A percentile compares a stretch with the other conserved stretches of the same genome.
Evolutionary conservation across 2,888 invertebrate species (phyloP).

Genomic region (Drosophila fulvimacula): DNA sequence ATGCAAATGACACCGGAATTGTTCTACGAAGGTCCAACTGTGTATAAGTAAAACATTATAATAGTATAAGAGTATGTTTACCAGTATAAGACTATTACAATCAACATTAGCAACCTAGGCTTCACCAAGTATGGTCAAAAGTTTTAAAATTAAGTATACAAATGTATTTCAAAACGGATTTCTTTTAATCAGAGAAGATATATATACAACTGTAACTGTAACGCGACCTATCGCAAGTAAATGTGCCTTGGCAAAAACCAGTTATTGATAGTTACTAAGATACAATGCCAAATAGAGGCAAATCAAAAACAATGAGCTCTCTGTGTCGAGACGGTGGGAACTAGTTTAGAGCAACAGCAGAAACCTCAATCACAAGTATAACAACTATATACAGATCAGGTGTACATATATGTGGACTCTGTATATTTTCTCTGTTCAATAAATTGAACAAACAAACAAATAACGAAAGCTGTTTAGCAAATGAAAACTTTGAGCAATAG

Average conservation of each 20-base stretch:
- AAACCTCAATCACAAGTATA: constrained; percentile 9
- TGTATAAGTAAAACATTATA: not conserved
- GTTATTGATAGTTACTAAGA: constrained; percentile 11
- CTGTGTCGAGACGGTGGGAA: constrained; percentile 20
- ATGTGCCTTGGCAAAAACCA: constrained; percentile 23
- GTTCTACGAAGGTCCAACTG: not conserved
- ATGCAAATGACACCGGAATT: not conserved
- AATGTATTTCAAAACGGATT: not conserved
- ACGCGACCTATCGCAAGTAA: constrained; percentile 10
- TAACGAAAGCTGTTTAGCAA: not conserved
- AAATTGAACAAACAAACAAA: constrained; percentile 11
- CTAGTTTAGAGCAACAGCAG: constrained; percentile 36
- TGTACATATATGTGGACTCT: not conserved
- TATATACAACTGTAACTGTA: not conserved
- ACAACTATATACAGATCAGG: constrained; percentile 1
- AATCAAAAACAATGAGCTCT: constrained; percentile 32
- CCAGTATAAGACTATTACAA: not conserved
- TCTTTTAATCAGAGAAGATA: not conserved
- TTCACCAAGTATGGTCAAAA: no score
- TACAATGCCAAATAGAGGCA: constrained; percentile 15
- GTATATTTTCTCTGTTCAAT: constrained; percentile 5
- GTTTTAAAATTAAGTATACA: no score
- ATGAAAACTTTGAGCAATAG: constrained; percentile 3
- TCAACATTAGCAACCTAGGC: not conserved
- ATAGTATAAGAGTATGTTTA: not conserved